phyloP scores from a whole-genome alignment of 2,113 vertebrate species.

The rabbit (Oryctolagus cuniculus) region DNA sequence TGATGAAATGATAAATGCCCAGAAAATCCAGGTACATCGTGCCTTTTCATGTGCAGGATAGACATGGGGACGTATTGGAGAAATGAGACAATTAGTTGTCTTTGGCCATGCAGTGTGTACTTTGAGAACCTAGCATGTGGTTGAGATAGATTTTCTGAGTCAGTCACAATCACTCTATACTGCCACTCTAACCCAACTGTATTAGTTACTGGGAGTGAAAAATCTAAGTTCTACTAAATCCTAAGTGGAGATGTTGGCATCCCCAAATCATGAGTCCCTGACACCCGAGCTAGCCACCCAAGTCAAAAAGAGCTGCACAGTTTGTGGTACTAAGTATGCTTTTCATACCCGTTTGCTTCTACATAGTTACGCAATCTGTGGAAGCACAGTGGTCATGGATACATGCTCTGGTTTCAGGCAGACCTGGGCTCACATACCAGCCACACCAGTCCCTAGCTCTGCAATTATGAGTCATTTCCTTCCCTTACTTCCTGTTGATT shows the following conservation, averaged over 20 bases:
- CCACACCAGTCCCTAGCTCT: background rate
- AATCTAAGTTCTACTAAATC: background rate
- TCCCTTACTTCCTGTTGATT: background rate
- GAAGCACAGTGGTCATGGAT: background rate
- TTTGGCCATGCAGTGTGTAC: background rate
- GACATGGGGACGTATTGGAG: background rate
- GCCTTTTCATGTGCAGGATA: background rate
- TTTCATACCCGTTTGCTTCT: background rate
- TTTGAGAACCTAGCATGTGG: background rate
- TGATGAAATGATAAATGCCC: background rate
- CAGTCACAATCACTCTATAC: background rate
- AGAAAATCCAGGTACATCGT: background rate
- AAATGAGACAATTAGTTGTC: background rate
- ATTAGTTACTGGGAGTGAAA: background rate
- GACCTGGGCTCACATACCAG: conserved; percentile 17
- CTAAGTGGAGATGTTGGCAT: background rate
- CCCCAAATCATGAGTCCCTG: background rate
- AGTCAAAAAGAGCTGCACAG: background rate
- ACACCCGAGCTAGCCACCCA: background rate
- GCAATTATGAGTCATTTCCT: background rate
- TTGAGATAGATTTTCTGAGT: background rate
- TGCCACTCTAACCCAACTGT: too few relatives aligned
- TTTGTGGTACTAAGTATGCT: background rate
- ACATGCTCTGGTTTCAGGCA: conserved; percentile 49
- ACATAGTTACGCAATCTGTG: background rate